These are phyloP conservation scores for Caenorhabditis macrosperma DNA, from an alignment of 2,888 invertebrate species.

Conservation along the genomic window DNA sequence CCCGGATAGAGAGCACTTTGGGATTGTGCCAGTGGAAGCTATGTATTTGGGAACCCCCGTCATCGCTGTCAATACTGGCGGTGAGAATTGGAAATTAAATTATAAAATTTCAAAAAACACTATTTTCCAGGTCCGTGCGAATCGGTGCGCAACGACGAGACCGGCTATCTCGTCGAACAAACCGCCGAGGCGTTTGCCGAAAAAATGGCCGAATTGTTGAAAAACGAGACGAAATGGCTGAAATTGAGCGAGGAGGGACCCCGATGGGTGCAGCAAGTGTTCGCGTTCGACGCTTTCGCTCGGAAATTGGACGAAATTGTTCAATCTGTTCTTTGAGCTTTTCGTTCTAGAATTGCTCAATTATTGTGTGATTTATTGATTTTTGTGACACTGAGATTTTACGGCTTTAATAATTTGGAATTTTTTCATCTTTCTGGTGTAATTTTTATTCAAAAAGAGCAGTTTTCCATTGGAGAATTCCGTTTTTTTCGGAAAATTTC, in stretches of 20 bases:
- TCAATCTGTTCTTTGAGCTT: not conserved
- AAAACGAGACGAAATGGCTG: constrained; percentile 23
- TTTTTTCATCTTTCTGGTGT: no score
- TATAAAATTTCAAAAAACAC: not conserved
- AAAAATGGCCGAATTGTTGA: constrained; percentile 65
- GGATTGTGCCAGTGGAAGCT: constrained; percentile 98
- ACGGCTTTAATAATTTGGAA: no score
- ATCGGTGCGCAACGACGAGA: constrained; percentile 85
- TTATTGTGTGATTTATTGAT: no score
- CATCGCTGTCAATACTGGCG: constrained; percentile 94
- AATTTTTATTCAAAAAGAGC: not conserved
- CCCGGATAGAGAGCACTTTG: constrained; percentile 97
- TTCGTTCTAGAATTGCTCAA: not conserved
- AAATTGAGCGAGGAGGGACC: constrained; percentile 60
- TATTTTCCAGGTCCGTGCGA: constrained; percentile 87
- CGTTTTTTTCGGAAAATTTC: not conserved
- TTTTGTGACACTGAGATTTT: no score
- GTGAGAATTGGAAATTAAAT: constrained; percentile 9
- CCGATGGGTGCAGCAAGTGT: constrained; percentile 65
- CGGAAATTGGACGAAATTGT: constrained; percentile 56
- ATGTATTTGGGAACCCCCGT: constrained; percentile 96
- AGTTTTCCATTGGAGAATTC: not conserved
- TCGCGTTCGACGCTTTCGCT: constrained; percentile 73
- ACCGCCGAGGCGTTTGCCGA: constrained; percentile 65
- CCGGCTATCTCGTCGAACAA: constrained; percentile 81